Base-by-base conservation (phyloP, 2,113 vertebrate species). In the Trachemys scripta region DNA sequence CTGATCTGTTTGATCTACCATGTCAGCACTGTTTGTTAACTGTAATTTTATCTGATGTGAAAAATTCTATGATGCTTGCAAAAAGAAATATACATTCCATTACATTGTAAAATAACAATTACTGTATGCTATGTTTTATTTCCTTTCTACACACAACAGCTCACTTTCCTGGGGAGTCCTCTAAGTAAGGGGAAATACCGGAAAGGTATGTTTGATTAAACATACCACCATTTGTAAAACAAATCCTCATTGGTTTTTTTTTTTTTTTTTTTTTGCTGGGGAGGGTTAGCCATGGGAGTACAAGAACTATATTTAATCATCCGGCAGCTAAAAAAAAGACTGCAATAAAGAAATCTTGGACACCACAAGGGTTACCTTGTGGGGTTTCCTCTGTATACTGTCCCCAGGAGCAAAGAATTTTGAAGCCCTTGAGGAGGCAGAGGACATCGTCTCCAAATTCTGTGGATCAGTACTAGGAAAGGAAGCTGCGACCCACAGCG, bases 91-190 rank as follows among this genome's bases (percentile, higher is more conserved):
- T 20, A 88, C 53, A 95, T 93, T 97, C 85, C 56, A 95, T 92
- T 93, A 92, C 22, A 82, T 87, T 80, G 88, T 94, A 92, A 94
- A 25, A 95, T 90, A 89, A 81, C 84, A 85, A 90, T 94, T 92
- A 91, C 88, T 53, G 76, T 76, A 50, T 84, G 42, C 14, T 97
- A 83, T 90, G 90, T 94, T 96, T 97, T 93, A 96, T 86, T 82
- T 72, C 25, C 42, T 90, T 92, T 88, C 59, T 94, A 92, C 53
- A 94, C 35, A 88, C 47, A 90, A 59, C 76, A 25, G 17, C 38
- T 94, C n/a, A 69, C 45, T 91, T 91, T 65, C 38, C 27, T 10
- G 59, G 62, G 4, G 13, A 35, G 83, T 89, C 49, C 24, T 53
- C 50, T 69, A 47, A 49, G 86, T 29, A 62, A 92, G 45, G 22